Conservation (phyloP, 2,113 vertebrate species). For the Anguilla rostrata region DNA sequence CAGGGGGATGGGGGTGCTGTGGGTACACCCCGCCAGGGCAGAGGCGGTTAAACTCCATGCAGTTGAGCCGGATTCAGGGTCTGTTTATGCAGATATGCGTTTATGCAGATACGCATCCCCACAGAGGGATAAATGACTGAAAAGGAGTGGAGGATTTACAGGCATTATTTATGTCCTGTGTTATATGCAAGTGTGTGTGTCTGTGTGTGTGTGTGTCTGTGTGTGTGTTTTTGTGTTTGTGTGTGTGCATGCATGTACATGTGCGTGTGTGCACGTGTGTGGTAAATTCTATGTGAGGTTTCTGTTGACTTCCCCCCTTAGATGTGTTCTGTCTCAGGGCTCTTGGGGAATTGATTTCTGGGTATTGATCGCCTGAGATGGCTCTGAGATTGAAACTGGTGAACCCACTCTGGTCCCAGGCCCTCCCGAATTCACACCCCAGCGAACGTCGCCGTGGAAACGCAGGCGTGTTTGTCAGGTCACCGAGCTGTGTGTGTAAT, state of each 20-base stretch:
- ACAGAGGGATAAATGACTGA: background rate
- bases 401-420: background rate
- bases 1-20: too few species aligned
- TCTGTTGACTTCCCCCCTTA: background rate
- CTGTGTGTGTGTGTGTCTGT: too few species aligned
- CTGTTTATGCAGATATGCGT: constrained; percentile 12
- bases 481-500: background rate
- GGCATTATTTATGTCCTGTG: background rate
- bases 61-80: background rate
- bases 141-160: background rate
- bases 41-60: background rate
- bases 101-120: background rate
- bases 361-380: background rate
- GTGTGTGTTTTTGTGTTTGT: too few species aligned
- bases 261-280: background rate
- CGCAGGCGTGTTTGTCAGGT: background rate
- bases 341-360: background rate
- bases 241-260: background rate
- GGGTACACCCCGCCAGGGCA: too few species aligned
- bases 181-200: background rate
- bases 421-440: background rate
- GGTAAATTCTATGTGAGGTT: background rate
- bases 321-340: background rate
- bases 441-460: background rate
- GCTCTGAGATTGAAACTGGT: background rate